Evolutionary conservation across 2,113 vertebrate genomes (phyloP), one percentile per base, ranked within the genome.

Genomic region (Muntiacus reevesi): DNA sequence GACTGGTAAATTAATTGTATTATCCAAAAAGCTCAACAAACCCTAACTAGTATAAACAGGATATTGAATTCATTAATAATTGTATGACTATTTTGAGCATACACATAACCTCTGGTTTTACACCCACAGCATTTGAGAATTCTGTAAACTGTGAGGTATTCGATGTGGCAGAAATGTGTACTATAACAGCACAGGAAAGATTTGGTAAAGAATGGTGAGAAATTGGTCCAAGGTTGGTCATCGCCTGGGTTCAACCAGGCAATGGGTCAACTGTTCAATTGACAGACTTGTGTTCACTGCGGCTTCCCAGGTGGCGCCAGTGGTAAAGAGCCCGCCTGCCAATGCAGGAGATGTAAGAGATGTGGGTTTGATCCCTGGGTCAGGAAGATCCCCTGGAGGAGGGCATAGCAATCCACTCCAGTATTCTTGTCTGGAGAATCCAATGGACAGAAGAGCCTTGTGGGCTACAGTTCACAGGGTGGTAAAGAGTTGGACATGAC

Each of bases 91-190:
- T 96, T 98, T 97, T 98, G 67, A 97, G 83, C 95, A 98, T 98
- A 98, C 71, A 98, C 36, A 93, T 98, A 97, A 97, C 97, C 60
- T 98, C 54, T 97, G 90, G 0, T 97, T 96, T 98, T 91, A 97
- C 54, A 94, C 81, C 86, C 78, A 97, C 87, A 97, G 97, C 97
- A 97, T 97, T 98, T 98, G 96, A 98, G 96, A 98, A 98, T 96
- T 98, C 97, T 98, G 97, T 99, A 98, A 99, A 99, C 98, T 91
- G 95, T 0, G 98, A 99, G 98, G 97, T 98, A 98, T 99, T 97
- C 90, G 27, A 74, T 30, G 89, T 99, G 98, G 98, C 99, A 98
- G 98, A 94, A 98, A 97, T 12, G 47, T 82, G 47, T 12, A 17
- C 30, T 50, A 13, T 25, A 19, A 36, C 7, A 79, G n/a, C 9